Conservation (phyloP, 2,888 invertebrate species). For the Macrophya annulata region DNA sequence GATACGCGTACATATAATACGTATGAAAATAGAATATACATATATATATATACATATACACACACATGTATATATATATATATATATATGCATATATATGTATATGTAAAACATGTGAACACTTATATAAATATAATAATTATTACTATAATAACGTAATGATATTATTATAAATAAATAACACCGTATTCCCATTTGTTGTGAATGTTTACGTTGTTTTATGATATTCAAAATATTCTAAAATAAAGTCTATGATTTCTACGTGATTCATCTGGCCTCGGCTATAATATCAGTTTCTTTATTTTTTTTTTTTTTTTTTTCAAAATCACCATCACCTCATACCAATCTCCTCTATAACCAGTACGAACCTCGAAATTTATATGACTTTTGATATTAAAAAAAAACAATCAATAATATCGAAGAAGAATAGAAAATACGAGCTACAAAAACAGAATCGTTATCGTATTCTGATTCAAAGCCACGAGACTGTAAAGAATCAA, state of each 20-base stretch:
- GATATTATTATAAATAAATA: constrained; percentile 62
- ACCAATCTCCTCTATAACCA: not conserved
- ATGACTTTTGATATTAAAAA: too few species aligned
- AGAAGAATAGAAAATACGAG: not conserved
- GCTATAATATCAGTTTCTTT: not conserved
- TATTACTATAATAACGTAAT: constrained; percentile 61
- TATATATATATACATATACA: constrained; percentile 49
- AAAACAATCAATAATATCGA: not conserved
- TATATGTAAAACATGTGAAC: constrained; percentile 67
- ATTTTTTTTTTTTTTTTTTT: not conserved
- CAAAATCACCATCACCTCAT: not conserved
- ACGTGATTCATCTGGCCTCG: constrained; percentile 60
- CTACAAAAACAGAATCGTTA: too few species aligned
- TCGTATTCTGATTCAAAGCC: not conserved
- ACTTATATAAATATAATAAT: constrained; percentile 69
- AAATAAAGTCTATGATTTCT: constrained; percentile 75
- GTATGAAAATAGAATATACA: not conserved
- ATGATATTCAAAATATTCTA: constrained; percentile 74
- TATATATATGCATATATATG: constrained; percentile 50
- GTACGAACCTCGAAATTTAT: not conserved
- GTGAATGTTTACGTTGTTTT: constrained; percentile 76
- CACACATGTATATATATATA: constrained; percentile 57
- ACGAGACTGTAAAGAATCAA: not conserved
- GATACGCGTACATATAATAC: not conserved
- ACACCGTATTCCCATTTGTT: constrained; percentile 72